Evolutionary conservation across 2,888 invertebrate species (phyloP), one percentile per base, ranked within the genome.

Genomic region (Physocephala rufipes): DNA sequence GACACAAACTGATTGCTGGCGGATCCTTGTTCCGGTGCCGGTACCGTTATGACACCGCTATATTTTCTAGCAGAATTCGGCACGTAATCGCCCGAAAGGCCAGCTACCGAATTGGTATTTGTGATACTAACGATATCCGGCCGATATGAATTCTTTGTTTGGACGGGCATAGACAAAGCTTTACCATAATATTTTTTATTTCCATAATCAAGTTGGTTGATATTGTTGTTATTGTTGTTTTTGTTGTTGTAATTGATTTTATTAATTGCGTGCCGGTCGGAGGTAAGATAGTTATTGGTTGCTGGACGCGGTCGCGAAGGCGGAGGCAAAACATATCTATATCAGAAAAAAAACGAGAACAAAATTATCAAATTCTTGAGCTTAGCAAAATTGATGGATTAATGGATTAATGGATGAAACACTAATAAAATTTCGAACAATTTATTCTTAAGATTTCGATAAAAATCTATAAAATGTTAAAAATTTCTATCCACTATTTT

Each of bases 51-150:
- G 36, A 86, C 80, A 0, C 86, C 86, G 30, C 81, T 80, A 71
- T 86, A 86, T 69, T 82, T 80, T 73, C 80, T 81, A 68, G 86
- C 86, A 65, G 82, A 79, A 65, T 86, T 86, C 28, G 86, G 86
- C 63, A 86, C 78, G 72, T 83, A 85, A 73, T 85, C 82, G 1
- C 84, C 79, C 19, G 84, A 79, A 73, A 86, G 76, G 2, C 80
- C 81, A 36, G 72, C 68, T 26, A 13, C 58, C 26, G 26, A 28
- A 15, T 15, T 16, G 21, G 24, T 45, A 13, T 70, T 71, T n/a
- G n/a, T n/a, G n/a, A n/a, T n/a, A n/a, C n/a, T n/a, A 30, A 68
- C 67, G 19, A 73, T 71, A 13, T 76, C 74, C 47, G 76, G 74
- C 24, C 71, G 72, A 63, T 74, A 73, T n/a, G 72, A 45, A 53